phyloP scores from a whole-genome alignment of 2,113 vertebrate genomes.

The Ellobius talpinus region DNA sequence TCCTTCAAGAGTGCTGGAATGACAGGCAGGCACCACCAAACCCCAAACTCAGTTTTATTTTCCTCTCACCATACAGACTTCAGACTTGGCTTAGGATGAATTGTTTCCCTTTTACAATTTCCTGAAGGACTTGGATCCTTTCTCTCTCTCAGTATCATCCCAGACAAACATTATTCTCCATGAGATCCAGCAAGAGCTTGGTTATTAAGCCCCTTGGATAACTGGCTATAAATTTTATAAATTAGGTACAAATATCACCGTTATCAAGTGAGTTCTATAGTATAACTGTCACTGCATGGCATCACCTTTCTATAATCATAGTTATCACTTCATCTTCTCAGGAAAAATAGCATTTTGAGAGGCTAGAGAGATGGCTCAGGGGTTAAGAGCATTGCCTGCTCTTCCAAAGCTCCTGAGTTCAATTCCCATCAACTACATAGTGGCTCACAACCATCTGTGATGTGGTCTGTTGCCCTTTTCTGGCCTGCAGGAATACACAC shows the following conservation, averaged over 20 bases:
- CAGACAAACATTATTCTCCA: not conserved
- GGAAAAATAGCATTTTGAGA: conserved; percentile 19
- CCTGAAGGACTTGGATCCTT: not conserved
- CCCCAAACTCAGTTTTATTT: not conserved
- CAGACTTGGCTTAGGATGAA: not conserved
- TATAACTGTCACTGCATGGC: not conserved
- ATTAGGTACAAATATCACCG: not conserved
- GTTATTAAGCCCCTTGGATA: not conserved
- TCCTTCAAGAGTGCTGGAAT: not conserved
- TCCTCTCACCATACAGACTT: not conserved
- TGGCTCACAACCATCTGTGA: no score
- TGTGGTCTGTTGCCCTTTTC: no score
- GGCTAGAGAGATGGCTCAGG: no score
- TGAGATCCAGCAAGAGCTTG: not conserved
- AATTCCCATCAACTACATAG: no score
- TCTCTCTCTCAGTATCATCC: not conserved
- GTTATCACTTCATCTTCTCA: not conserved
- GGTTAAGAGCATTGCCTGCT: no score
- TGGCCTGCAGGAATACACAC: no score
- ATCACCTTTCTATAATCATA: not conserved
- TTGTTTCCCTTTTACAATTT: not conserved
- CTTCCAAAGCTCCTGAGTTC: no score
- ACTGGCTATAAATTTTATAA: not conserved
- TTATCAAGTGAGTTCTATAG: not conserved
- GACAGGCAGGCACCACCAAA: not conserved